A percentile compares a stretch with the other conserved stretches of the same genome.
These are phyloP conservation scores for Sphecodes monilicornis DNA, from an alignment of 2,888 invertebrate genomes.

Conservation along the genomic window DNA sequence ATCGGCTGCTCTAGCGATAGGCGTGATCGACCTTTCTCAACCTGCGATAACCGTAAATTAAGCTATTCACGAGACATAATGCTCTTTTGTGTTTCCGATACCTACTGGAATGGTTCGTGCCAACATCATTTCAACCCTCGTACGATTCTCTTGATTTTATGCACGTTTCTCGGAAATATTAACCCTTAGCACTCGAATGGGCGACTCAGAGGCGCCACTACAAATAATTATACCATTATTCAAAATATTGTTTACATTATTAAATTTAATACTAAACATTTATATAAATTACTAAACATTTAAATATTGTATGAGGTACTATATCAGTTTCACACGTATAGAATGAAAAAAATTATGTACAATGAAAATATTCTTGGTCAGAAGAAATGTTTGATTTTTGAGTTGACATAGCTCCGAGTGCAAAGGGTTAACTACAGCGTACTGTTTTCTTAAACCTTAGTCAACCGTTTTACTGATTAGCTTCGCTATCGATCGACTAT, in stretches of 20 bases:
- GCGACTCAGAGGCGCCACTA: too few relatives aligned
- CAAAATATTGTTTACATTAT: too few relatives aligned
- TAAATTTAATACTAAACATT: too few relatives aligned
- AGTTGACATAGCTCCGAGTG: too few relatives aligned
- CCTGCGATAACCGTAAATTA: conserved; percentile 2
- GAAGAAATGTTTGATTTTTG: too few relatives aligned
- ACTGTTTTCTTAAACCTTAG: neutral
- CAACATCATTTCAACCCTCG: neutral
- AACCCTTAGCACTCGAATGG: neutral
- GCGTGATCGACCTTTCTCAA: conserved; percentile 18
- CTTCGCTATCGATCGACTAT: neutral
- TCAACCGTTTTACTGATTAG: neutral
- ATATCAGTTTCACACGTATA: too few relatives aligned
- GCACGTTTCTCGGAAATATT: neutral
- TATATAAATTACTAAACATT: too few relatives aligned
- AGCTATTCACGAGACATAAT: conserved; percentile 12
- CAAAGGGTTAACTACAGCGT: too few relatives aligned
- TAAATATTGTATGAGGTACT: too few relatives aligned
- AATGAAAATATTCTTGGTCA: too few relatives aligned
- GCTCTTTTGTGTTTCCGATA: neutral
- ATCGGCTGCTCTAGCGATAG: conserved; percentile 18
- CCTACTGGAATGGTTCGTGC: neutral
- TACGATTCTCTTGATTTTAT: neutral
- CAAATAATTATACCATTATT: too few relatives aligned
- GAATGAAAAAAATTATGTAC: too few relatives aligned